Evolutionary conservation across 1,140 invertebrate genomes (phyloP), one percentile per base, ranked within the genome.

Genomic region (Latrodectus geometricus): DNA sequence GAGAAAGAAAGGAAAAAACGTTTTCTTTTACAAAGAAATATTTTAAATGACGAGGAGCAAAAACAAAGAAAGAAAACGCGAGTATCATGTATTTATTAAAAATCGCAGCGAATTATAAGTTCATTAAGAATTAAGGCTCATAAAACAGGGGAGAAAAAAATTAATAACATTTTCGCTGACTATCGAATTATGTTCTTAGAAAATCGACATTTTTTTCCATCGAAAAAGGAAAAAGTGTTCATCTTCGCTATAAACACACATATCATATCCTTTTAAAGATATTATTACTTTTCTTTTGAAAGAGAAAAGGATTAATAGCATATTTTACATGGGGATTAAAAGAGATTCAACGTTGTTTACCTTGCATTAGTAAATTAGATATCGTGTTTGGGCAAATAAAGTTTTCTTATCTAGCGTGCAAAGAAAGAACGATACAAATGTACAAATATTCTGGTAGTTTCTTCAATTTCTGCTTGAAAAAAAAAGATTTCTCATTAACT

Each of bases 61-160:
- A 76, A 70, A 84, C 8, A 66, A 20, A 35, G 35, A 35, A 35
- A 75, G 65, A 76, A 76, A 84, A 84, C 8, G 52, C 56, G 9
- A 8, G 75, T 70, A 86, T 77, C 83, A 77, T 61, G 75, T 86
- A 86, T 86, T 86, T 86, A 78, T 86, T 77, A 86, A 86, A 86
- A 86, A 86, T 86, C 50, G 52, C 49, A n/a, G 50, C 66, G 75
- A 86, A 86, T 86, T 86, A 86, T 70, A 86, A 70, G 49, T 86
- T 86, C 83, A 77, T 86, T 86, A 86, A 23, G 61, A 86, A 86
- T 86, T 86, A 77, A 86, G 70, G 83, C 83, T 21, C n/a, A n/a
- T 74, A 21, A 48, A 65, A 79, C 9, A 21, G 8, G 8, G 21
- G 20, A 20, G 50, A 50, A 73, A 50, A 15, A 84, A 76, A 69